These are phyloP conservation scores for Cisticola juncidis DNA, from an alignment of 2,113 vertebrate genomes.

Conservation along the genomic window DNA sequence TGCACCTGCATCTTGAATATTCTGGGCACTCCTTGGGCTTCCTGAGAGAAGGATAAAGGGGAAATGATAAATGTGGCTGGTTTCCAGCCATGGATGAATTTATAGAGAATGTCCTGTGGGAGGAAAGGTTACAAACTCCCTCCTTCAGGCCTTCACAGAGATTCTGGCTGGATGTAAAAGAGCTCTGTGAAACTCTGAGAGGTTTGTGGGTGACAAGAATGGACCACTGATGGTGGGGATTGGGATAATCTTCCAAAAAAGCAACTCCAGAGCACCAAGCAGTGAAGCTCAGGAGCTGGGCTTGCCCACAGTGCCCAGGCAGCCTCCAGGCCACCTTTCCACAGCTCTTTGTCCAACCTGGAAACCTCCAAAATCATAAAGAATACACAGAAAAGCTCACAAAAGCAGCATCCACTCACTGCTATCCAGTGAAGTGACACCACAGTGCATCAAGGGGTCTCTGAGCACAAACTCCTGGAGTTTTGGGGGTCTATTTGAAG, in stretches of 20 bases:
- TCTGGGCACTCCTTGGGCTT: fast-evolving
- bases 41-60: not conserved
- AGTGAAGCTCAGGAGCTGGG: not conserved
- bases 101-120: not conserved
- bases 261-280: not conserved
- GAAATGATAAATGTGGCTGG: not conserved
- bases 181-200: not conserved
- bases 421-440: not conserved
- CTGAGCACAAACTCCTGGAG: not conserved
- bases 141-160: not conserved
- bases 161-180: not conserved
- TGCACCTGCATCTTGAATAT: not conserved
- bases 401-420: fast-evolving
- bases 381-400: fast-evolving
- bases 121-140: not conserved
- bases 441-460: not conserved
- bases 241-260: not conserved
- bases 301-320: too few relatives aligned
- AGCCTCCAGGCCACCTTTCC: not conserved
- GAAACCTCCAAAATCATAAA: not conserved
- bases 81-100: not conserved
- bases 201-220: fast-evolving
- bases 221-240: too few relatives aligned
- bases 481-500: not conserved
- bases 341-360: not conserved